These are phyloP conservation scores for Napeogenes inachia DNA, from an alignment of 2,888 invertebrate genomes.

Conservation along the genomic window DNA sequence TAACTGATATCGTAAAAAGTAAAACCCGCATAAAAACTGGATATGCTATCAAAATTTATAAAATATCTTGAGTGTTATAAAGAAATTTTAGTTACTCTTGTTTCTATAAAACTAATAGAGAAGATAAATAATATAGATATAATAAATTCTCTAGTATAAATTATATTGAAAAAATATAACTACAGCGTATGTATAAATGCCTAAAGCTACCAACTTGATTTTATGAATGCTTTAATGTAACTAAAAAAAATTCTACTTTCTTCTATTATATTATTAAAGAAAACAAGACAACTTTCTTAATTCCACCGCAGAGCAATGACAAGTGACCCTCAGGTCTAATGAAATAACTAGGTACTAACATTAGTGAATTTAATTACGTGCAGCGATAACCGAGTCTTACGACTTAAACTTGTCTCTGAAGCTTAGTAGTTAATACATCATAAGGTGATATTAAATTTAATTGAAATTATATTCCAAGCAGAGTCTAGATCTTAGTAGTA, in stretches of 20 bases:
- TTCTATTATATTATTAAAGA: background rate
- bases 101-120: too few species aligned
- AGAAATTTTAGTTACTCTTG: too few species aligned
- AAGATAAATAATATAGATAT: too few species aligned
- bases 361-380: constrained; percentile 24
- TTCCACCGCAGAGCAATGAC: background rate
- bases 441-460: constrained; percentile 12
- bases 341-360: constrained; percentile 22
- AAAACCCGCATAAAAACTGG: constrained; percentile 12
- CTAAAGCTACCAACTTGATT: too few species aligned
- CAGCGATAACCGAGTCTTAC: constrained; percentile 15
- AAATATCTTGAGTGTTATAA: background rate
- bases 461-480: constrained; percentile 7
- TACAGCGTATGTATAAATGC: too few species aligned
- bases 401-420: constrained; percentile 8
- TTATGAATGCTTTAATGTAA: too few species aligned
- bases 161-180: too few species aligned
- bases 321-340: constrained; percentile 20
- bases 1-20: constrained; percentile 29
- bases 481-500: background rate
- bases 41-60: constrained; percentile 11
- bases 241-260: too few species aligned
- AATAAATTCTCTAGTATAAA: too few species aligned
- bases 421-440: constrained; percentile 13
- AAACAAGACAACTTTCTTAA: background rate